Percentiles rank a stretch among this genome's conserved stretches.
phyloP scores from a whole-genome alignment of 2,797 vertebrate species.

The Sphaeramia orbicularis region DNA sequence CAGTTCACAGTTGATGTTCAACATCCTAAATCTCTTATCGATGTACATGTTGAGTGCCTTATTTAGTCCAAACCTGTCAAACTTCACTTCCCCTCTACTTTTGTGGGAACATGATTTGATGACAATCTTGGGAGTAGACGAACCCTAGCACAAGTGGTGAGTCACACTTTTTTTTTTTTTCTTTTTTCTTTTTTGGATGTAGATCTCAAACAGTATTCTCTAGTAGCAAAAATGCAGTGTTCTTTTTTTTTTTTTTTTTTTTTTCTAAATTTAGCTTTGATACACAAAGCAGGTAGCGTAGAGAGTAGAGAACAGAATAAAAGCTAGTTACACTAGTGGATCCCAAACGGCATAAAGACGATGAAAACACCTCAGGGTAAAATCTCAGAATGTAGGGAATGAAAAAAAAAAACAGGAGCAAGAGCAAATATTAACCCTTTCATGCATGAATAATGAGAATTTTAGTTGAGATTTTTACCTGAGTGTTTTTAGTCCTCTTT shows the following conservation, averaged over 20 bases:
- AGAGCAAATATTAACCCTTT: too few relatives aligned
- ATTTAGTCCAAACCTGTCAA: too few relatives aligned
- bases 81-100: too few relatives aligned
- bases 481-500: too few relatives aligned
- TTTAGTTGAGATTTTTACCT: too few relatives aligned
- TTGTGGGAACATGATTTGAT: slow-evolving; percentile 70
- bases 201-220: slow-evolving; percentile 28
- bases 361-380: too few relatives aligned
- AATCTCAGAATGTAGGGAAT: too few relatives aligned
- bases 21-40: too few relatives aligned
- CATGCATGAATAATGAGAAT: too few relatives aligned
- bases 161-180: slow-evolving; percentile 55
- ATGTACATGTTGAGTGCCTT: too few relatives aligned
- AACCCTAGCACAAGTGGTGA: slow-evolving; percentile 39
- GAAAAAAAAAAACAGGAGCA: too few relatives aligned
- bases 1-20: too few relatives aligned
- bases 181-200: slow-evolving; percentile 49
- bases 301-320: slow-evolving; percentile 19
- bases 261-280: slow-evolving; percentile 47
- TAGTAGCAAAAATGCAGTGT: slow-evolving; percentile 26
- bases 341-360: background rate
- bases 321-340: slow-evolving; percentile 8
- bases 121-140: slow-evolving; percentile 64
- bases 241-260: slow-evolving; percentile 26
- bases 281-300: slow-evolving; percentile 40